Evolutionary conservation across 2,113 vertebrate genomes (phyloP), one percentile per base, ranked within the genome.

Genomic region (Entomyzon cyanotis): DNA sequence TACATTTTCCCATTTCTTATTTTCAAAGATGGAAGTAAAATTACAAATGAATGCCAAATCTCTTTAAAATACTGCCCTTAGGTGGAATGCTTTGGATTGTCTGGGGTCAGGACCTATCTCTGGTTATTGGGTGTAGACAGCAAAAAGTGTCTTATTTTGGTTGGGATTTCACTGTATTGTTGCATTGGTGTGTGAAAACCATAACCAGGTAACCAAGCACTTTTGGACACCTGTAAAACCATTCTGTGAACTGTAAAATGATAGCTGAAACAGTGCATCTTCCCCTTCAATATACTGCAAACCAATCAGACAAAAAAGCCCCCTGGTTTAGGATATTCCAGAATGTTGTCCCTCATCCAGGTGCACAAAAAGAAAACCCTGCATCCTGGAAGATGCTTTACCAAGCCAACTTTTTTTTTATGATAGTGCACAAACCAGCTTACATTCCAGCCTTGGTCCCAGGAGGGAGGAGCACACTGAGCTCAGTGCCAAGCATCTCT

Each of bases 1-100:
- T 91, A 67, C 17, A 15, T 79, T 95, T 91, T 46, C 52, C 47
- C 28, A 60, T 74, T 83, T 73, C 50, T 87, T 82, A 41, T 85
- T 90, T 95, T 83, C 28, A 47, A 55, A 88, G 42, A 44, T 78
- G 47, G 87, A 49, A 94, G 46, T 41, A 75, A 92, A 92, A 75
- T 31, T 22, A 83, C 39, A 85, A 78, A 68, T 17, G 77, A 87
- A 78, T 70, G 46, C 39, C 67, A 80, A 5, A 65, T 73, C 39
- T 60, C 44, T 56, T 46, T n/a, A 59, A 67, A 73, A 77, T 42
- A 42, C 44, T 8, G 10, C 52, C 67, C 39, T 76, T 17, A 63
- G 68, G 50, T 88, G 56, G 64, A 55, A 17, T 71, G 58, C 44
- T 75, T 71, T 49, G 58, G 65, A 11, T 39, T 77, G 46, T 63